Evolutionary conservation across 1,140 invertebrate genomes (phyloP), one percentile per base, ranked within the genome.

Genomic region (Anoplophora glabripennis): DNA sequence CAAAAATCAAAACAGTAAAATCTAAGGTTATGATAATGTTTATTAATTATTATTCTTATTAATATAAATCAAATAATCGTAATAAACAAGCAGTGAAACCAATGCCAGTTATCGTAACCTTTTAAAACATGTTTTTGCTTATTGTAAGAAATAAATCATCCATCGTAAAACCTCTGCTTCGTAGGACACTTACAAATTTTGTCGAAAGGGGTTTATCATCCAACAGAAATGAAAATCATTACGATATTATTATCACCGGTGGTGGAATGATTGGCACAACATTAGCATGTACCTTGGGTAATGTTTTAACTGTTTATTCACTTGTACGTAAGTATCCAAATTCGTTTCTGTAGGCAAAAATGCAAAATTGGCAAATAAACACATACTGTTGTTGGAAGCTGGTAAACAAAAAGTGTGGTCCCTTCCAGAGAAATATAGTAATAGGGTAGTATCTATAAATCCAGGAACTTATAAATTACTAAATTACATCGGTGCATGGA

Each of bases 221-320:
- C 21, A 28, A 28, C 5, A 28, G 21, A 28, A 28, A 28, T 28
- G 37, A 46, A 36, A 63, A 51, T 36, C 54, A 83, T 73, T 92
- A 88, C 72, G 93, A 97, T 80, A 83, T 97, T 65, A 83, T 96
- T 63, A 91, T 98, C 68, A 87, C 89, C 41, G 95, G 94, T 45
- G 94, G 94, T 56, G 95, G 95, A 35, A 89, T 97, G 84, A 89
- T 97, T 21, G 94, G 95, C 12, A 88, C 90, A 55, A 89, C 92
- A n/a, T 80, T 96, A 71, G 94, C 94, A 1, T 91, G 89, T 77
- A 83, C 87, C 40, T 77, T 96, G 77, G 90, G 92, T 93, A 85
- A 78, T 72, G 53, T 53, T n/a, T n/a, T n/a, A n/a, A n/a, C n/a
- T n/a, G 34, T 49, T 47, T 55, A 41, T 44, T 18, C 15, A 28